These are phyloP conservation scores for Atherinosoma microstoma DNA, from an alignment of 2,797 vertebrate species.

Conservation along the genomic window DNA sequence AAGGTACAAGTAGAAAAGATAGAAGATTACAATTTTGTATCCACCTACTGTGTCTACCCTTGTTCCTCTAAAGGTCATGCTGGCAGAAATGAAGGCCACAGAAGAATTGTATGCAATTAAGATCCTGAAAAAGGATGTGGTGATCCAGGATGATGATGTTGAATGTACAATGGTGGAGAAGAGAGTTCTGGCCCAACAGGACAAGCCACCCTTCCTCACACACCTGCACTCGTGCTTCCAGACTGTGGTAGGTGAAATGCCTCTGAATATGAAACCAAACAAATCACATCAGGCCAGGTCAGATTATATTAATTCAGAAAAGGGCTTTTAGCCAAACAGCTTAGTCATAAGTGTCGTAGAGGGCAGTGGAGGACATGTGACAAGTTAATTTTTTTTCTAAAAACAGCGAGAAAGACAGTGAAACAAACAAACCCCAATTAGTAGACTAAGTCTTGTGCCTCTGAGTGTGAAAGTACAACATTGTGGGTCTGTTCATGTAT, in stretches of 20 bases:
- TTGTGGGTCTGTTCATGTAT: not conserved
- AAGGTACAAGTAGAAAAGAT: not conserved
- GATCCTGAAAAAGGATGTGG: slow-evolving; percentile 97
- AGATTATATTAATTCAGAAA: slow-evolving; percentile 53
- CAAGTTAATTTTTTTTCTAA: slow-evolving; percentile 9
- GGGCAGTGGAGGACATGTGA: slow-evolving; percentile 34
- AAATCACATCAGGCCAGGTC: slow-evolving; percentile 36
- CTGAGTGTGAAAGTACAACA: not conserved
- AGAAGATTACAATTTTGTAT: not conserved
- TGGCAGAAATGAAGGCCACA: slow-evolving; percentile 90
- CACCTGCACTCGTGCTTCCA: slow-evolving; percentile 98
- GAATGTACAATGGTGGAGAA: slow-evolving; percentile 99
- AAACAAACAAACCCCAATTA: slow-evolving; percentile 48
- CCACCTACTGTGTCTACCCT: not conserved
- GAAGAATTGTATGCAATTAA: slow-evolving; percentile 95
- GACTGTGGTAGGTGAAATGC: slow-evolving; percentile 88
- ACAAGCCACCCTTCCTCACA: slow-evolving; percentile 95
- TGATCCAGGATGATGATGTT: slow-evolving; percentile 97
- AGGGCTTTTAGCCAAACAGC: slow-evolving; percentile 50
- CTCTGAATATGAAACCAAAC: slow-evolving; percentile 23
- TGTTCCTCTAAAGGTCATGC: slow-evolving; percentile 88
- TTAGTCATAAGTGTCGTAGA: slow-evolving; percentile 46
- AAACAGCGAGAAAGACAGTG: not conserved
- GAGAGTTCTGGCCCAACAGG: slow-evolving; percentile 91
- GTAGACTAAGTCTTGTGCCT: not conserved